These are phyloP conservation scores for Panthera tigris DNA, from an alignment of 2,113 vertebrate species.

Conservation along the genomic window DNA sequence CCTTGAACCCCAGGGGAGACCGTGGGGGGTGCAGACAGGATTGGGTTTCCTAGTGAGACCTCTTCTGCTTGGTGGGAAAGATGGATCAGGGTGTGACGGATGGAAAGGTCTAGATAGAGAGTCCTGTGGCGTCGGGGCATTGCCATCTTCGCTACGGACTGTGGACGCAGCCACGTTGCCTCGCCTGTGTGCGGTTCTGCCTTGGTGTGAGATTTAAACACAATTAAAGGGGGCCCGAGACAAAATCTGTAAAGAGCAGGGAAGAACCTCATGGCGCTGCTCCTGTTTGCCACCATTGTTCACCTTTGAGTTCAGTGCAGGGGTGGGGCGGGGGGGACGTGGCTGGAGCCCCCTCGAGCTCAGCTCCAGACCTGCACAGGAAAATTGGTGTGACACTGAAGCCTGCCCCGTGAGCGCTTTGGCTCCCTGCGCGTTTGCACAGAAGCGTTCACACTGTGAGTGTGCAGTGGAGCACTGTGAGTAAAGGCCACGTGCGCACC, in stretches of 20 bases:
- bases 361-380: too few relatives aligned
- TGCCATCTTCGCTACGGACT: neutral
- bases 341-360: too few relatives aligned
- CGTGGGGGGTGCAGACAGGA: too few relatives aligned
- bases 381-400: too few relatives aligned
- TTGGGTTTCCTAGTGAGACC: neutral
- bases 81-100: neutral
- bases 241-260: neutral
- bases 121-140: too few relatives aligned
- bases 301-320: too few relatives aligned
- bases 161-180: too few relatives aligned
- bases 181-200: too few relatives aligned
- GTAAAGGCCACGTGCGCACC: rapidly evolving
- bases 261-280: neutral
- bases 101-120: neutral
- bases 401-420: neutral
- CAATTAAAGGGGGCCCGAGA: neutral
- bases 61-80: neutral
- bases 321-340: too few relatives aligned
- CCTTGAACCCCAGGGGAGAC: neutral
- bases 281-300: neutral
- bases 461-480: neutral
- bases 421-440: too few relatives aligned
- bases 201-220: neutral
- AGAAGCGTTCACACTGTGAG: too few relatives aligned